Evolutionary conservation across 2,113 vertebrate genomes (phyloP).

Genomic region (Ptychochromis oligacanthus): DNA sequence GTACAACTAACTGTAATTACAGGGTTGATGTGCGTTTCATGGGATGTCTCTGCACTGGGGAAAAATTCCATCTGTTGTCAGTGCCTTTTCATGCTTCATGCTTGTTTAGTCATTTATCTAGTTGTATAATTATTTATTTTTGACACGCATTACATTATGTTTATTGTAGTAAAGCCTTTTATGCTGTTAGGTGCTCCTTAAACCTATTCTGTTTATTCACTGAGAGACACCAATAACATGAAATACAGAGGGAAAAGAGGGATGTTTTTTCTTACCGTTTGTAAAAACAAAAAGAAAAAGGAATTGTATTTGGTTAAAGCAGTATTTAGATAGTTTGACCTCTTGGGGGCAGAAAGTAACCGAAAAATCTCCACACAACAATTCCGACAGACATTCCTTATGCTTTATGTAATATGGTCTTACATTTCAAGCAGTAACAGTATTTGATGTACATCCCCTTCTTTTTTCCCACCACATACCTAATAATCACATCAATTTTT

Average conservation of each 20-base stretch:
- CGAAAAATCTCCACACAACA: background rate
- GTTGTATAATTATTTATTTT: slow-evolving; percentile 37
- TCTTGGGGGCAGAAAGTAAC: slow-evolving; percentile 1
- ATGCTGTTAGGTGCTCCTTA: background rate
- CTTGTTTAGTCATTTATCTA: slow-evolving; percentile 52
- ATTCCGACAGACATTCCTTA: background rate
- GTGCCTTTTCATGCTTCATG: slow-evolving; percentile 62
- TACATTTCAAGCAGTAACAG: background rate
- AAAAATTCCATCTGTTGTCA: slow-evolving; percentile 72
- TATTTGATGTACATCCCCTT: background rate
- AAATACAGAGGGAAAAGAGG: background rate
- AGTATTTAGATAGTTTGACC: background rate
- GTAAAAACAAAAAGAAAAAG: background rate
- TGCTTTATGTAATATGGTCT: background rate
- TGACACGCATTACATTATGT: slow-evolving; percentile 43
- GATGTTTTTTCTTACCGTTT: background rate
- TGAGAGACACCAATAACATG: background rate
- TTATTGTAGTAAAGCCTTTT: slow-evolving; percentile 25
- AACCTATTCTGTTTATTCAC: background rate
- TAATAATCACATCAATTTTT: background rate
- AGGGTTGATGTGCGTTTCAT: slow-evolving; percentile 63
- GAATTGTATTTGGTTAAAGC: background rate
- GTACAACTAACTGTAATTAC: slow-evolving; percentile 45
- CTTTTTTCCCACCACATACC: background rate
- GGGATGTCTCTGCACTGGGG: slow-evolving; percentile 40